Percentiles rank a stretch among this genome's conserved stretches.
These are phyloP conservation scores for Dexiosoma caninum DNA, from an alignment of 2,888 invertebrate genomes.

Conservation along the genomic window DNA sequence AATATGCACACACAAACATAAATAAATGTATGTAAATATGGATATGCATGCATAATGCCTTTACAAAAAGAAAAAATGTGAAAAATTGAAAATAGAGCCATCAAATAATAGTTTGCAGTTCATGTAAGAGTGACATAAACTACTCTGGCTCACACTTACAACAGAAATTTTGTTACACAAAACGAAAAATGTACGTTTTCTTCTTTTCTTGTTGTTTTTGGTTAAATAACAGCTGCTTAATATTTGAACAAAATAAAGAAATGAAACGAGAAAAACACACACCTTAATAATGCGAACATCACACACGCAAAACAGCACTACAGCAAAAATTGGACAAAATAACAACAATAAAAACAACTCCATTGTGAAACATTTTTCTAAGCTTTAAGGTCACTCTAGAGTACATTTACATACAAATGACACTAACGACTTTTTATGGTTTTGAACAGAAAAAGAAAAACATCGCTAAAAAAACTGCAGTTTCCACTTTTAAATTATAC, in stretches of 20 bases:
- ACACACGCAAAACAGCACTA: background rate
- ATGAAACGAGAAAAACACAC: constrained; percentile 39
- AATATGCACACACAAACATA: background rate
- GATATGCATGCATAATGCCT: background rate
- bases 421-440: constrained; percentile 59
- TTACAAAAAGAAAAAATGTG: constrained; percentile 61
- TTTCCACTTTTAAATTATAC: constrained; percentile 27
- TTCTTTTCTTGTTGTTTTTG: constrained; percentile 1
- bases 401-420: constrained; percentile 62
- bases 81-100: constrained; percentile 67
- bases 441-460: constrained; percentile 22
- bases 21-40: background rate
- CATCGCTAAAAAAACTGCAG: constrained; percentile 44
- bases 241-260: constrained; percentile 10
- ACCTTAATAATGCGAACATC: constrained; percentile 44
- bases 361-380: constrained; percentile 34
- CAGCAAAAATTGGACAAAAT: background rate
- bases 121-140: constrained; percentile 50
- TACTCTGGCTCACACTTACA: constrained; percentile 16
- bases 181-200: constrained; percentile 63
- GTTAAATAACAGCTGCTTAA: constrained; percentile 47
- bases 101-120: constrained; percentile 61
- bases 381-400: constrained; percentile 62
- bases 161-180: background rate
- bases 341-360: constrained; percentile 6